A percentile compares a stretch with the other conserved stretches of the same genome.
Evolutionary conservation across 2,888 invertebrate genomes (phyloP).

Genomic region (Allygus modestus): DNA sequence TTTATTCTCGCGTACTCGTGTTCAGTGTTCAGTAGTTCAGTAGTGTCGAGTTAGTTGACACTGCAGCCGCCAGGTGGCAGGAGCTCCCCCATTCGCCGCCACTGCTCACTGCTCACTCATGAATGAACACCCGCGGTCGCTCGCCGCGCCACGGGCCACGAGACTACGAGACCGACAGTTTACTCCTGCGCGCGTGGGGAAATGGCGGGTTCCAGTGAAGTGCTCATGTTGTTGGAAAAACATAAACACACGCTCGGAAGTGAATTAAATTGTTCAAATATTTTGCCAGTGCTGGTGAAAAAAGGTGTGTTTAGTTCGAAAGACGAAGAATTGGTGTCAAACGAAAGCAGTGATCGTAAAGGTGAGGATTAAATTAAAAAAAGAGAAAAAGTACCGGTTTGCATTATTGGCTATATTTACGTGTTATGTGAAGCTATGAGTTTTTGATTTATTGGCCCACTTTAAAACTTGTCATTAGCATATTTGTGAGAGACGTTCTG

Average conservation of each 20-base stretch:
- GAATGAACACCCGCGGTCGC: conserved; percentile 37
- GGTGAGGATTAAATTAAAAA: conserved; percentile 45
- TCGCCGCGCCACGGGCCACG: no score
- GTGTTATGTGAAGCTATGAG: no score
- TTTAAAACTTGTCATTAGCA: no score
- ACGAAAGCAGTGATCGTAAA: conserved; percentile 61
- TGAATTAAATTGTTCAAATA: conserved; percentile 61
- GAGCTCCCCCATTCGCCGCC: conserved; percentile 5
- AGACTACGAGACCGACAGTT: conserved; percentile 45
- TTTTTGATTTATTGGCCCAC: no score
- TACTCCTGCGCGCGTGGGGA: conserved; percentile 45
- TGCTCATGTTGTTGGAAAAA: conserved; percentile 64
- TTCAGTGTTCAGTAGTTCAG: background rate
- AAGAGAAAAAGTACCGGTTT: no score
- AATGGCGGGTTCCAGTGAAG: conserved; percentile 64
- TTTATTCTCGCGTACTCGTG: no score
- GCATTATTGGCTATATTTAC: no score
- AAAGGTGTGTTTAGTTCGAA: conserved; percentile 64
- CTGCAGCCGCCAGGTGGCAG: conserved; percentile 39
- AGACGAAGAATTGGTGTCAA: conserved; percentile 61
- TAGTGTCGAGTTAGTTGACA: background rate
- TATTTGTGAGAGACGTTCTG: no score
- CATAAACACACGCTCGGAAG: conserved; percentile 62
- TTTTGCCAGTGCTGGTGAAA: conserved; percentile 62
- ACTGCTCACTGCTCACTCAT: conserved; percentile 7